Conservation (phyloP, 2,113 vertebrate species). For the Kryptolebias marmoratus region DNA sequence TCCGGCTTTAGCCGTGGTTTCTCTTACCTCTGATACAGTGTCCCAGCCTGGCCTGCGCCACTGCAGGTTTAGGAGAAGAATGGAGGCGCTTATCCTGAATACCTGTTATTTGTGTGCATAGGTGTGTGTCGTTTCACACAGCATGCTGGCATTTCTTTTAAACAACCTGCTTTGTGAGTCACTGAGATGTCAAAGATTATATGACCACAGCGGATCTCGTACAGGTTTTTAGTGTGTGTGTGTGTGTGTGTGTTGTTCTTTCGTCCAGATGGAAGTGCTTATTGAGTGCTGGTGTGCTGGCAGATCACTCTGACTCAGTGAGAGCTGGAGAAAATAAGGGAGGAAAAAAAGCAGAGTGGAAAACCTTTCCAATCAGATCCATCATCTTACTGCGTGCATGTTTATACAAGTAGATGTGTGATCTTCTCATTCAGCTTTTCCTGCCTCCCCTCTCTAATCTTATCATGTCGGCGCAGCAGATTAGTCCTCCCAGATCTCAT, state of each 20-base stretch:
- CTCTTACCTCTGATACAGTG: constrained; percentile 66
- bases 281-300: constrained; percentile 73
- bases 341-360: constrained; percentile 56
- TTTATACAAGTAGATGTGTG: constrained; percentile 52
- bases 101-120: constrained; percentile 66
- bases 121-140: constrained; percentile 57
- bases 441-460: constrained; percentile 78
- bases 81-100: constrained; percentile 69
- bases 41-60: constrained; percentile 54
- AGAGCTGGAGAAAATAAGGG: constrained; percentile 46
- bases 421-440: constrained; percentile 70
- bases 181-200: constrained; percentile 70
- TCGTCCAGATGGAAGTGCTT: constrained; percentile 77
- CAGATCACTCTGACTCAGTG: constrained; percentile 60
- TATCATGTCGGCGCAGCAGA: constrained; percentile 79
- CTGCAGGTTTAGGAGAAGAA: constrained; percentile 62
- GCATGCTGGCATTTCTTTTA: constrained; percentile 66
- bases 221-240: constrained; percentile 23
- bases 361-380: constrained; percentile 71
- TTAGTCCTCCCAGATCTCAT: constrained; percentile 78
- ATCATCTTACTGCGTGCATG: constrained; percentile 62
- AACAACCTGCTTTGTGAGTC: constrained; percentile 73
- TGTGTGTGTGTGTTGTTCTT: constrained; percentile 34
- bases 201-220: constrained; percentile 70
- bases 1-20: constrained; percentile 66